Base-by-base conservation (phyloP, 1,140 invertebrate genomes). In the Apis laboriosa region DNA sequence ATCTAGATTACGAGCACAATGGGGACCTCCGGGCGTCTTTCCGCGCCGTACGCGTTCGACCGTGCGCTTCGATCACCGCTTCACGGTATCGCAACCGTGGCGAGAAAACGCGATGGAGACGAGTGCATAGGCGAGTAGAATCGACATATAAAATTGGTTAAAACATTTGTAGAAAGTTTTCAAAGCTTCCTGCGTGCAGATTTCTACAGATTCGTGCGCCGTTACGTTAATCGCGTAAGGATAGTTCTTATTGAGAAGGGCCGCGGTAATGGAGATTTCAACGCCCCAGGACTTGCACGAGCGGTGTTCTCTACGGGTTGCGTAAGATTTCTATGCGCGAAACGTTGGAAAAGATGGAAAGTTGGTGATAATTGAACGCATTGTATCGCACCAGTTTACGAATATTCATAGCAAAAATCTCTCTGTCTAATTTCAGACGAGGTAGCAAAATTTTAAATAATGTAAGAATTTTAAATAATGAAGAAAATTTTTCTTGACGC, bases 1-100 rank as follows among this genome's bases (percentile, higher is more conserved):
- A 92, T 91, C 90, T 91, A 92, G 92, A 92, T 92, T 90, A 88
- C 80, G 75, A 81, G 72, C 66, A 92, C 91, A 91, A 92, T 92
- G 88, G 89, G 70, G 82, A 90, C 89, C 91, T 90, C 87, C 84
- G 86, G 91, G 89, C 87, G 66, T 89, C 84, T 91, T 89, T 88
- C 83, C 89, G 63, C 75, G 71, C 84, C 60, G 78, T 82, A 85
- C 80, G 85, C 80, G 87, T 81, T 89, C 84, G 82, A 84, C 9
- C 83, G 87, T 67, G 67, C 78, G 79, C 24, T 24, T 24, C 80
- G 24, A 64, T n/a, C 75, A 82, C 87, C 86, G 84, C 89, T 90
- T 85, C 72, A 89, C 5, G 34, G 4, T 86, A 91, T 92, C 91
- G 90, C 91, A 84, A 61, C 63, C 77, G 51, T 63, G 53, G 58